Evolutionary conservation across 2,888 invertebrate species (phyloP), one percentile per base, ranked within the genome.

Genomic region (Nomada fabriciana): DNA sequence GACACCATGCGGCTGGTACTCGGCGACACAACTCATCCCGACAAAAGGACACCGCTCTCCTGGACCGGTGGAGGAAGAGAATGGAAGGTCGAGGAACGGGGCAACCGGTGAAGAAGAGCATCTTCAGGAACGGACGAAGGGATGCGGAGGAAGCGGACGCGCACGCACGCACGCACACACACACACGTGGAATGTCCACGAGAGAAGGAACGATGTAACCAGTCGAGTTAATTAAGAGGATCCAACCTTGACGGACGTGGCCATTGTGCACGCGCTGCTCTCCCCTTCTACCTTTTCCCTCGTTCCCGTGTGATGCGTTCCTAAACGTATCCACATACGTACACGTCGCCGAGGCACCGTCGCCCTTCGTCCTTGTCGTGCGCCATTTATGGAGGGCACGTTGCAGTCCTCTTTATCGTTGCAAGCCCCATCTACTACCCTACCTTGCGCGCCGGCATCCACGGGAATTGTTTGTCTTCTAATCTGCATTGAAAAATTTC

Each of bases 151-250:
- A 80, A 76, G 78, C 71, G 71, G 36, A 5, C 36, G 5, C 29
- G 3, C 29, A 25, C 25, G 2, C 25, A 25, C 25, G 5, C 29
- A 29, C 29, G 7, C 76, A 68, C 29, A 36, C 36, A 5, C 76
- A 69, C 70, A 60, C 68, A 25, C 74, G 63, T 78, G 83, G 83
- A 76, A 86, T 83, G 82, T 86, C 83, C 86, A 79, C 82, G 78
- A 85, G 82, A 85, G 80, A 72, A 89, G 85, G 80, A 86, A 88
- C 85, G 85, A 80, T 84, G 87, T 86, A 88, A 81, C 88, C 88
- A 89, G 87, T 89, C 89, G 88, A 91, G 92, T 92, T 92, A 92
- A 92, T 92, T 92, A 92, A 92, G 92, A 91, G 91, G 89, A 91
- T 89, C 89, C 88, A 88, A 87, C 83, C 89, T 91, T 92, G 92